Percentiles rank a stretch among this genome's conserved stretches.
These are phyloP conservation scores for Pteromalus puparum DNA, from an alignment of 1,140 invertebrate species.

Conservation along the genomic window DNA sequence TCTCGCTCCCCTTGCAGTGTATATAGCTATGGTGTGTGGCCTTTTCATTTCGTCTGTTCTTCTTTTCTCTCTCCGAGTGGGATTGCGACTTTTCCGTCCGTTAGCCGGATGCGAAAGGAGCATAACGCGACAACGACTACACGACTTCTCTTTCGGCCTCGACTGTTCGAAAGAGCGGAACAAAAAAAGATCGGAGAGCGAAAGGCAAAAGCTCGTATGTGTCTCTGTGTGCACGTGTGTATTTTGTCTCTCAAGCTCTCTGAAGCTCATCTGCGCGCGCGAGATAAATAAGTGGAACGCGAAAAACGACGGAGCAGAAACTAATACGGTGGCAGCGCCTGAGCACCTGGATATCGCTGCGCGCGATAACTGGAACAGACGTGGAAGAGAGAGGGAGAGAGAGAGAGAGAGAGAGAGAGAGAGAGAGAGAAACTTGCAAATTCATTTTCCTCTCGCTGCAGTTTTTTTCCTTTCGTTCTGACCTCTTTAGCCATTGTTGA, in stretches of 20 bases:
- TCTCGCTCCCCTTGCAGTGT: neutral
- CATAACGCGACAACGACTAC: neutral
- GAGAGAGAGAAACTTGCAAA: slow-evolving; percentile 3
- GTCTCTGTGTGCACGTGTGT: neutral
- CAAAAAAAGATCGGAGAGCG: neutral
- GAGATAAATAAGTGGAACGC: slow-evolving; percentile 31
- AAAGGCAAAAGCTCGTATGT: neutral
- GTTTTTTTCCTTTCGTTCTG: neutral
- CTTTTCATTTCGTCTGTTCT: slow-evolving; percentile 25
- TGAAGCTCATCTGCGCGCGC: slow-evolving; percentile 34
- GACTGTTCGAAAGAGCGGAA: neutral
- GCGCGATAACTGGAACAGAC: slow-evolving; percentile 15
- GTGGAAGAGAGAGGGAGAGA: neutral
- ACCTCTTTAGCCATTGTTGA: slow-evolving; percentile 11
- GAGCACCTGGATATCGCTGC: slow-evolving; percentile 14
- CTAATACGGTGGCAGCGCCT: neutral
- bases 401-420: no score
- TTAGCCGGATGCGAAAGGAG: slow-evolving; percentile 14
- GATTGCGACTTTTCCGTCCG: slow-evolving; percentile 7
- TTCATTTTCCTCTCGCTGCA: neutral
- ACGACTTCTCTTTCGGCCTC: neutral
- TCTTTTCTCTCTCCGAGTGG: neutral
- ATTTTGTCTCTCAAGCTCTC: slow-evolving; percentile 18
- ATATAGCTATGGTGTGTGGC: neutral
- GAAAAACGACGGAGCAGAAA: slow-evolving; percentile 10